Base-by-base conservation (phyloP, 2,113 vertebrate genomes). In the Paedocypris sp. region DNA sequence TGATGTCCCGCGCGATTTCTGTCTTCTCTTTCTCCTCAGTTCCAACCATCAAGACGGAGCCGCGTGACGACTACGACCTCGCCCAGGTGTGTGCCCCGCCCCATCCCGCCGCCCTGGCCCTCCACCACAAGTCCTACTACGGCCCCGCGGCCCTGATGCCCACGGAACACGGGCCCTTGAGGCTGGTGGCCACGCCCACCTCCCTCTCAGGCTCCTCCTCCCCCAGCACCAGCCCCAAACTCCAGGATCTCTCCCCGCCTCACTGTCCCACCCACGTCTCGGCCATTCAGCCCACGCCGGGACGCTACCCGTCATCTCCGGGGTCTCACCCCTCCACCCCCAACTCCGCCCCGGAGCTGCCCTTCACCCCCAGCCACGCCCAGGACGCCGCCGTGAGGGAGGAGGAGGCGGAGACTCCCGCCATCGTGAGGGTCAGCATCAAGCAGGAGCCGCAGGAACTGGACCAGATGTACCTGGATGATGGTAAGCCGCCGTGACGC, bases 391-490 rank as follows among this genome's bases (percentile, higher is more conserved):
- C n/a, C n/a, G n/a, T n/a, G n/a, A n/a, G n/a, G n/a, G n/a, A 84
- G 80, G 89, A 87, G 77, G 89, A 90, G 69, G 77, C 74, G 82
- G 83, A 42, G 7, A 1, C 79, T 80, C 84, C 84, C 77, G 77
- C 86, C 32, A 75, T 87, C 58, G 83, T 88, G 72, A 80, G 89
- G 61, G 86, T 95, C 84, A 91, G 75, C 79, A 87, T 98, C 89
- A 98, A 98, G 82, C 84, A 87, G 71, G 94, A 98, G 71, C 93
- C 93, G 13, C 91, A 93, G 74, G 93, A 95, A 75, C 85, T 98
- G 88, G 94, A 98, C 88, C 93, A 96, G 88, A 91, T 97, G 79
- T 92, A 95, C 85, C 87, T 98, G 45, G 94, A 98, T 15, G 94
- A 98, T 73, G 94, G 94, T 98, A 86, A 93, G 93, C 87, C n/a